Base-by-base conservation (phyloP, 2,113 vertebrate genomes). In the Ceratotherium simum region DNA sequence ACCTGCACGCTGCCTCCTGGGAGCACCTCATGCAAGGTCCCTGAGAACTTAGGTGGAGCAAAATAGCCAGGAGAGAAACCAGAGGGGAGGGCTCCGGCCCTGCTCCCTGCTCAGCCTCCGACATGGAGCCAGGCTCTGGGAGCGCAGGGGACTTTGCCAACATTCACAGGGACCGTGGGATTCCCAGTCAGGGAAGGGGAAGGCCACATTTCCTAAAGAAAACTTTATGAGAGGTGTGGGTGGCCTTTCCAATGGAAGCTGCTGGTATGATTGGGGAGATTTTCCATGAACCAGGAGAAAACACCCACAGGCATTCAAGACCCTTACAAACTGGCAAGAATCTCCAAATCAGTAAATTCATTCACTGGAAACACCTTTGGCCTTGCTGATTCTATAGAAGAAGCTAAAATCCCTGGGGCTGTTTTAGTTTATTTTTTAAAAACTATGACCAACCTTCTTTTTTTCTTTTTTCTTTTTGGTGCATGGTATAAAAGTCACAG, bases 401-500 rank as follows among this genome's bases (percentile, higher is more conserved):
- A 72, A 72, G 54, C 31, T 85, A 90, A 93, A 54, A 81, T 83
- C 46, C 39, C 56, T 67, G 65, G 36, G 36, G 48, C 25, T 85
- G 17, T 27, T 87, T 86, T 83, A n/a, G 36, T 76, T 84, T 62
- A 48, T 42, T 60, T 90, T 36, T 70, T 46, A 46, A 58, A 81
- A 75, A 76, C 67, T 75, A 92, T 54, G 51, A 1, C 36, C 39
- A 73, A 5, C 4, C 1, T 86, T 70, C 8, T 67, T 10, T 10
- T 36, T 48, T 80, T 23, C n/a, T 56, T 48, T 81, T 25, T 36
- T 51, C 36, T 78, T 69, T 58, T 80, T 79, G 62, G 46, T 82
- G 21, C 48, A 27, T 16, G 4, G 82, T 72, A 5, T 69, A 81
- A 81, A 46, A 64, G 39, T 82, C 48, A 69, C 1, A 85, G 75